Evolutionary conservation across 2,888 invertebrate genomes (phyloP).

Genomic region (Cerceris rybyensis): DNA sequence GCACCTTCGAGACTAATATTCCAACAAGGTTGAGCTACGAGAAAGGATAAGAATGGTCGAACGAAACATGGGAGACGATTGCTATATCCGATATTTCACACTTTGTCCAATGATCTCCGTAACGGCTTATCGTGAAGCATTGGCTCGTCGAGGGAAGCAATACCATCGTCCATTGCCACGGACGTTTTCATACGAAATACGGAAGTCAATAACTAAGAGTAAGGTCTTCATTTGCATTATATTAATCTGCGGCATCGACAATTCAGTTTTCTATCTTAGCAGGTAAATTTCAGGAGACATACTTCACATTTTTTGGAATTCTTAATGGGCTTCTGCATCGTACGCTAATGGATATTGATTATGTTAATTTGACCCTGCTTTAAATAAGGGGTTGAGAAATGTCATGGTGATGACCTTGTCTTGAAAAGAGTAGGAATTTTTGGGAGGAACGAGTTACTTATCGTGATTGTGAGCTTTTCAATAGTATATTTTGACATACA

Average conservation of each 20-base stretch:
- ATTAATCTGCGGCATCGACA: slow-evolving; percentile 25
- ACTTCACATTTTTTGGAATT: background rate
- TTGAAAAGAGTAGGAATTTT: too few species aligned
- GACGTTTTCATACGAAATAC: slow-evolving; percentile 4
- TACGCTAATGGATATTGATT: background rate
- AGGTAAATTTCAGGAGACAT: slow-evolving; percentile 23
- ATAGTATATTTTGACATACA: too few species aligned
- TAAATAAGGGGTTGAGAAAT: too few species aligned
- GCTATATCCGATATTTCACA: slow-evolving; percentile 27
- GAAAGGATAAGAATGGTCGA: slow-evolving; percentile 35
- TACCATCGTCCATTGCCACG: slow-evolving; percentile 2
- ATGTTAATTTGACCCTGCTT: too few species aligned
- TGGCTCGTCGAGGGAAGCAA: slow-evolving; percentile 7
- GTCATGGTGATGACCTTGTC: too few species aligned
- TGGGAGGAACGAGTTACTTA: too few species aligned
- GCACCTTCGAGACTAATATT: slow-evolving; percentile 34
- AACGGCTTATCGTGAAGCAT: slow-evolving; percentile 34
- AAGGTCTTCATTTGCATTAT: slow-evolving; percentile 20
- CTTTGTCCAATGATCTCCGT: slow-evolving; percentile 36
- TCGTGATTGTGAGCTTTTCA: too few species aligned
- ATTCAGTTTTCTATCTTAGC: slow-evolving; percentile 23
- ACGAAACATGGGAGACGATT: slow-evolving; percentile 18
- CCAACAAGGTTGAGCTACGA: slow-evolving; percentile 39
- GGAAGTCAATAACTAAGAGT: slow-evolving; percentile 30
- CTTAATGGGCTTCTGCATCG: background rate